Percentiles rank a stretch among this genome's conserved stretches.
These are phyloP conservation scores for Pelusios castaneus DNA, from an alignment of 2,113 vertebrate genomes.

Conservation along the genomic window DNA sequence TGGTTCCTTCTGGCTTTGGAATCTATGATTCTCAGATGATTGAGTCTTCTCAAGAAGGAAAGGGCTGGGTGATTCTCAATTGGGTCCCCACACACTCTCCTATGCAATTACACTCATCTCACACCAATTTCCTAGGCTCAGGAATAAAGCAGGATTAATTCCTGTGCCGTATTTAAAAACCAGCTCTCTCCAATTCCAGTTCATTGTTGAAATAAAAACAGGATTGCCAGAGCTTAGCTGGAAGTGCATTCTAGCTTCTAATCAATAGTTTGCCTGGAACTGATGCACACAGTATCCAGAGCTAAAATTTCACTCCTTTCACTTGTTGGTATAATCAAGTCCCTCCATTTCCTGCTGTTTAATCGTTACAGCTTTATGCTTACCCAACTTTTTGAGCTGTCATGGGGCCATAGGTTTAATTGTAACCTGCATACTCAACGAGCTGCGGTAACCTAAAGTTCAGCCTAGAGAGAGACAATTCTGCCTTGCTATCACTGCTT, in stretches of 20 bases:
- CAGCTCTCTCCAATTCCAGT: too few species aligned
- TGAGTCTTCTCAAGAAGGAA: too few species aligned
- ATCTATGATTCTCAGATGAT: too few species aligned
- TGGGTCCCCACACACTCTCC: not conserved
- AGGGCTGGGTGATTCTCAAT: not conserved
- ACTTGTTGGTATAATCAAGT: not conserved
- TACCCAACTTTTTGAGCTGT: not conserved
- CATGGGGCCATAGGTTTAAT: not conserved
- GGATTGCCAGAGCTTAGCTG: not conserved
- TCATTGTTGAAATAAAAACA: not conserved
- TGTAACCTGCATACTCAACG: not conserved
- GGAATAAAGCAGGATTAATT: not conserved
- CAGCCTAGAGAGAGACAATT: not conserved
- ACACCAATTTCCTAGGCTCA: not conserved
- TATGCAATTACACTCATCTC: not conserved
- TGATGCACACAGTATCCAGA: too few species aligned
- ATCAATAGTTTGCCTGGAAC: fast-evolving
- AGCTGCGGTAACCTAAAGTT: not conserved
- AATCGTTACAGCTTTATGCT: not conserved
- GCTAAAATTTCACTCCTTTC: not conserved
- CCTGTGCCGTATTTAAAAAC: not conserved
- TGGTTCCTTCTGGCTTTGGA: too few species aligned
- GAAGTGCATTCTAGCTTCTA: not conserved
- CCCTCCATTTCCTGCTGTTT: not conserved
- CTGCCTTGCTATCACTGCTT: not conserved